Evolutionary conservation across 2,888 invertebrate genomes (phyloP), one percentile per base, ranked within the genome.

Genomic region (Polyommatus iphigenia): DNA sequence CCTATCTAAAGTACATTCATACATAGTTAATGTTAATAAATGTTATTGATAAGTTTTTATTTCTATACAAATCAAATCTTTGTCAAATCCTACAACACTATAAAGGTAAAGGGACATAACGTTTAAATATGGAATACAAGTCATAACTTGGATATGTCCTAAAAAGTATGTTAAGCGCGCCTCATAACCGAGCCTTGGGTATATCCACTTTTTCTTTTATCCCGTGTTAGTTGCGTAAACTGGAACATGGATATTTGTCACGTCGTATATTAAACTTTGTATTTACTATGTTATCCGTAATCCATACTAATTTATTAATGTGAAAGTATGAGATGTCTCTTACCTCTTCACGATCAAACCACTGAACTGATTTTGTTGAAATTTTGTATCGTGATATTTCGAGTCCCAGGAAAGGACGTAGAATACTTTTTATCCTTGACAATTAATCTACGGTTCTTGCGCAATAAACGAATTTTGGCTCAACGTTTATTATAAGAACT

Each of bases 81-180:
- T 54, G 54, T 54, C 54, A 54, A 67, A 67, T 67, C 29, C 29
- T 20, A 29, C 67, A 29, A 24, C 3, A 67, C 29, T 15, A 67
- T 32, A 67, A 67, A 67, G 67, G 67, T 6, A 29, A 29, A 32
- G 67, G 18, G 67, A 32, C 67, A 32, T 29, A 15, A 32, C 13
- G 67, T 67, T 67, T 32, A 67, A 67, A 67, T 32, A 67, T 67
- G 67, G 67, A 67, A 29, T 67, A 67, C 62, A 67, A 32, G 67
- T 32, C 67, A 67, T 67, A 67, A 29, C 67, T 15, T 1, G 24
- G 29, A 29, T 67, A 32, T 41, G 36, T 13, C 72, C 72, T 20
- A 72, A 72, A n/a, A 20, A n/a, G n/a, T 72, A 72, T 72, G 72
- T 41, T 41, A 72, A 72, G 29, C 67, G 29, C 29, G 10, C 18